These are phyloP conservation scores for Hypomecis punctinalis DNA, from an alignment of 2,888 invertebrate genomes.

Conservation along the genomic window DNA sequence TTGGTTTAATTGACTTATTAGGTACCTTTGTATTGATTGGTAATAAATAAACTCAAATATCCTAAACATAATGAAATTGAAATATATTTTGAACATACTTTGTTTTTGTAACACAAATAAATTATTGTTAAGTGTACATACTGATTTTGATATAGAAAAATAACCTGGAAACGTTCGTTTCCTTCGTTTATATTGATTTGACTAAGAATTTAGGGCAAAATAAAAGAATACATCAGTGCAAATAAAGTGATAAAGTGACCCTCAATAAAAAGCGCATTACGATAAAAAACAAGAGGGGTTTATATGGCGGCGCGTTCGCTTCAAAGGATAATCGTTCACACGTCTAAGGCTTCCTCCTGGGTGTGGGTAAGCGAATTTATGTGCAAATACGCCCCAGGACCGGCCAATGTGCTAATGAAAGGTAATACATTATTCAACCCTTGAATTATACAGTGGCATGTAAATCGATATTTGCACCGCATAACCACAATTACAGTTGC, in stretches of 20 bases:
- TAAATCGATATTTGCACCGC: constrained; percentile 84
- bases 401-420: constrained; percentile 84
- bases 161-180: too few species aligned
- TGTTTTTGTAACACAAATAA: too few species aligned
- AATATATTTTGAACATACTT: too few species aligned
- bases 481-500: constrained; percentile 74
- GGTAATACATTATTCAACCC: constrained; percentile 84
- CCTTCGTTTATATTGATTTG: too few species aligned
- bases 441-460: constrained; percentile 84
- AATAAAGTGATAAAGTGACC: constrained; percentile 39
- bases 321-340: constrained; percentile 77
- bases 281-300: constrained; percentile 62
- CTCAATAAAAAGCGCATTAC: constrained; percentile 47
- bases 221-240: constrained; percentile 14
- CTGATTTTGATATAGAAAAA: too few species aligned
- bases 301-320: constrained; percentile 56
- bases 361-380: constrained; percentile 81
- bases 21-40: too few species aligned
- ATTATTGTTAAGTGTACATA: too few species aligned
- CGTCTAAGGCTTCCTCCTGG: constrained; percentile 73
- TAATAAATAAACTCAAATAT: too few species aligned
- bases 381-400: constrained; percentile 82
- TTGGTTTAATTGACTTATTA: too few species aligned
- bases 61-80: too few species aligned
- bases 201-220: neutral